A percentile compares a stretch with the other conserved stretches of the same genome.
Evolutionary conservation across 2,113 vertebrate species (phyloP).

Genomic region (Oreamnos americanus): DNA sequence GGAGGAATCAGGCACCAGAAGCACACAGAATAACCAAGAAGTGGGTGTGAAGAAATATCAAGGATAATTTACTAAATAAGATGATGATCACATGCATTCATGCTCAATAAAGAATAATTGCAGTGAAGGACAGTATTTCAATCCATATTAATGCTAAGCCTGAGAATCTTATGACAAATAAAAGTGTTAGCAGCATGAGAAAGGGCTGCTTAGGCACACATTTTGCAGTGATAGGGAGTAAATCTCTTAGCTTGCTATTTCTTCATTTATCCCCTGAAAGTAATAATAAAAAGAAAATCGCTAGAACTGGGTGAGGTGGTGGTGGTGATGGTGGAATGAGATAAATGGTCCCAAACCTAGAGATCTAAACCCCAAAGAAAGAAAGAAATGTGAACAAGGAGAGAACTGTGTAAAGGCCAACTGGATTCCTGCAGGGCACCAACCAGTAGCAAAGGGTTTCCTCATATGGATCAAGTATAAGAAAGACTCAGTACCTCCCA

Average conservation of each 20-base stretch:
- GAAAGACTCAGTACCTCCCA: not conserved
- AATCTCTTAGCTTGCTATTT: not conserved
- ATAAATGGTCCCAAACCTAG: not conserved
- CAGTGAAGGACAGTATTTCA: not conserved
- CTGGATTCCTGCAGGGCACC: not conserved
- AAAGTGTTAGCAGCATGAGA: not conserved
- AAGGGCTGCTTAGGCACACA: not conserved
- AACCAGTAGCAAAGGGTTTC: not conserved
- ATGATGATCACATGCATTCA: not conserved
- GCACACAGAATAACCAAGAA: not conserved
- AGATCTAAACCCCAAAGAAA: not conserved
- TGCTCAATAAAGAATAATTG: constrained; percentile 34
- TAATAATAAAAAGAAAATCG: not conserved
- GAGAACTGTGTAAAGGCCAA: not conserved
- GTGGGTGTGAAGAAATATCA: not conserved
- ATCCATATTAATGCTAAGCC: not conserved
- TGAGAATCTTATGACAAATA: not conserved
- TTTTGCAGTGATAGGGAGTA: not conserved
- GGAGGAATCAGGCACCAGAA: not conserved
- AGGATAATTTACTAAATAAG: not conserved
- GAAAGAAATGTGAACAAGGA: not conserved
- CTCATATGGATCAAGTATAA: not conserved
- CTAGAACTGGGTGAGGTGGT: not conserved
- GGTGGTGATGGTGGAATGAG: not conserved
- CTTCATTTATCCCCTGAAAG: not conserved